Conservation (phyloP, 2,888 invertebrate genomes). For the Branchellion lobata region DNA sequence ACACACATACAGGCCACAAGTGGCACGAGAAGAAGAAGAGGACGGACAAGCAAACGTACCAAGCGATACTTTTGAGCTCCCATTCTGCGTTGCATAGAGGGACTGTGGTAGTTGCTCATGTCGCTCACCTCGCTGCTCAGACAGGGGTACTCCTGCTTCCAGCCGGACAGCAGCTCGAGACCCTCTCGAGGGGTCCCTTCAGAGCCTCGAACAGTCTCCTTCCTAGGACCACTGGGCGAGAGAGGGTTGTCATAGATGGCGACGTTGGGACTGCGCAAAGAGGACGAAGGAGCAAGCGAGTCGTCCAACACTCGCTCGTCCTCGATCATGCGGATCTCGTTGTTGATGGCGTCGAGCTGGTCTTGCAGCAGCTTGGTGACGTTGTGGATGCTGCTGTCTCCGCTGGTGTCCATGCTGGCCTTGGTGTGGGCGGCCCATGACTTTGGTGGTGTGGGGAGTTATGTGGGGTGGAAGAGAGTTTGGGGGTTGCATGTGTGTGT, state of each 20-base stretch:
- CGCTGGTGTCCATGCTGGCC: slow-evolving; percentile 53
- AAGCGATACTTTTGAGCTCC: slow-evolving; percentile 41
- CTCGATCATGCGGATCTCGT: slow-evolving; percentile 77
- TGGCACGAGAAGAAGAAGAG: too few species aligned
- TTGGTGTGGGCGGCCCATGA: not conserved
- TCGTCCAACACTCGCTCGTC: slow-evolving; percentile 63
- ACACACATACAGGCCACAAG: not conserved
- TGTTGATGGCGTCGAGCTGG: slow-evolving; percentile 98
- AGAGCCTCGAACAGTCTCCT: not conserved
- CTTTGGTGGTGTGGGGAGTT: too few species aligned
- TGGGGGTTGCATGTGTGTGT: too few species aligned
- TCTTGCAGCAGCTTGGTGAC: slow-evolving; percentile 98
- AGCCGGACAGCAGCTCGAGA: not conserved
- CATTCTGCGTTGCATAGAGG: slow-evolving; percentile 45
- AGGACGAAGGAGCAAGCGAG: slow-evolving; percentile 71
- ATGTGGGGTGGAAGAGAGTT: not conserved
- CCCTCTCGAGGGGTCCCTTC: not conserved
- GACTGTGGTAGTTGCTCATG: slow-evolving; percentile 70
- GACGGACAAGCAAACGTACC: slow-evolving; percentile 13
- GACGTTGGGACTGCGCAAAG: not conserved
- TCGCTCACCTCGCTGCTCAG: slow-evolving; percentile 73
- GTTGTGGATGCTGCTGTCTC: slow-evolving; percentile 88
- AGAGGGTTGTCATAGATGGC: not conserved
- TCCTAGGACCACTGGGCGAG: not conserved
- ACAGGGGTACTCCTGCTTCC: not conserved